Percentiles rank a stretch among this genome's conserved stretches.
phyloP scores from a whole-genome alignment of 2,797 vertebrate genomes.

The Microchirus variegatus region DNA sequence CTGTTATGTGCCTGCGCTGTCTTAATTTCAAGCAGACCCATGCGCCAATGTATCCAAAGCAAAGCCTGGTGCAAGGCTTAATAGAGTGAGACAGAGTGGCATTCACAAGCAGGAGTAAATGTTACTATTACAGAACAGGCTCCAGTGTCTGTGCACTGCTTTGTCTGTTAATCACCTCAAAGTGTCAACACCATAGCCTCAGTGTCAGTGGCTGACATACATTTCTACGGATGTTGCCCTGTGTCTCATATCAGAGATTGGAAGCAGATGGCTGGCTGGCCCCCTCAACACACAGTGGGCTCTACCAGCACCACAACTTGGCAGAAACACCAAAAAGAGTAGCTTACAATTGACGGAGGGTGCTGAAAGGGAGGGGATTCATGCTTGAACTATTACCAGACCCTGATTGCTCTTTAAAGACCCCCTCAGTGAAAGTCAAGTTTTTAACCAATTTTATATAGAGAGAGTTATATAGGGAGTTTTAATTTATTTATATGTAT shows the following conservation, averaged over 20 bases:
- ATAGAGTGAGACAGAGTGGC: constrained; percentile 56
- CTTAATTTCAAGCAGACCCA: constrained; percentile 56
- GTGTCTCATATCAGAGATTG: constrained; percentile 59
- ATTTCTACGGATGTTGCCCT: constrained; percentile 48
- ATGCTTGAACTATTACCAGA: constrained; percentile 34
- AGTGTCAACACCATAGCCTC: constrained; percentile 49
- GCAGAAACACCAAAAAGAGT: constrained; percentile 51
- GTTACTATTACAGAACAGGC: constrained; percentile 33
- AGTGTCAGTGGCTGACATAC: constrained; percentile 50
- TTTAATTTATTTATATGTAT: no score
- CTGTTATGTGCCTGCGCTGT: constrained; percentile 33
- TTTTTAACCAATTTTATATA: no score
- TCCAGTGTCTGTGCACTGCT: constrained; percentile 41
- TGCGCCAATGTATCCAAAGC: constrained; percentile 48
- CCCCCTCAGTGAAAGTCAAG: background rate
- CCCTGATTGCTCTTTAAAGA: constrained; percentile 7
- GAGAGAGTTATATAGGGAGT: no score
- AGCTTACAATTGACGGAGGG: constrained; percentile 33
- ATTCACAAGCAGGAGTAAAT: constrained; percentile 46
- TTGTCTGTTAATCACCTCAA: constrained; percentile 52
- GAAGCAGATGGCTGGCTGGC: constrained; percentile 54
- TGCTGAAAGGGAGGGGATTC: constrained; percentile 49
- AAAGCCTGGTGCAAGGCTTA: constrained; percentile 34
- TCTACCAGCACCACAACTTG: constrained; percentile 41
- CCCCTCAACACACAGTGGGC: constrained; percentile 29